Conservation (phyloP, 2,113 vertebrate genomes). For the Mormoops blainvillei region DNA sequence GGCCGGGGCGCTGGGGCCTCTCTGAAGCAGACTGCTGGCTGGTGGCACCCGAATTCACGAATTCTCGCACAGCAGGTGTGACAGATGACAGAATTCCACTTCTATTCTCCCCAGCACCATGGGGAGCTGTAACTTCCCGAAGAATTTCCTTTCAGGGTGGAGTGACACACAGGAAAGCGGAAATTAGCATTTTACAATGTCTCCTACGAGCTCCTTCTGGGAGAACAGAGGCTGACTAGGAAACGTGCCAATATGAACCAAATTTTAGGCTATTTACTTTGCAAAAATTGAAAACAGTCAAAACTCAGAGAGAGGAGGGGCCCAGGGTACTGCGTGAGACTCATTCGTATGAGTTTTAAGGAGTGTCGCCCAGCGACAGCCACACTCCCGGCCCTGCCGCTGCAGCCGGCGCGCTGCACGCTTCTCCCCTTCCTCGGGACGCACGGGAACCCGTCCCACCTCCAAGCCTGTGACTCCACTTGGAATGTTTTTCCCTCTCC, state of each 20-base stretch:
- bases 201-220: not conserved
- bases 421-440: not conserved
- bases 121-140: not conserved
- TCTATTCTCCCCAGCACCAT: not conserved
- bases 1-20: too few species aligned
- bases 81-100: not conserved
- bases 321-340: not conserved
- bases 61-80: not conserved
- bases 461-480: not conserved
- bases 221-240: not conserved
- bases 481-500: not conserved
- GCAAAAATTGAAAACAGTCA: not conserved
- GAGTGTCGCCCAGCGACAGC: fast-evolving
- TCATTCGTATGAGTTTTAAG: not conserved
- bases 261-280: not conserved
- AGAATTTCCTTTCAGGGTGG: not conserved
- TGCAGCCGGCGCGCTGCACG: not conserved
- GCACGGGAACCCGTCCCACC: fast-evolving
- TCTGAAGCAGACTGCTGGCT: not conserved
- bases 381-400: not conserved
- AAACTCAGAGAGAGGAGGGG: not conserved
- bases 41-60: not conserved
- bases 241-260: not conserved
- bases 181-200: not conserved
- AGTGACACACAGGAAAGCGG: not conserved